Evolutionary conservation across 1,140 invertebrate genomes (phyloP).

Genomic region (Drosophila yakuba): DNA sequence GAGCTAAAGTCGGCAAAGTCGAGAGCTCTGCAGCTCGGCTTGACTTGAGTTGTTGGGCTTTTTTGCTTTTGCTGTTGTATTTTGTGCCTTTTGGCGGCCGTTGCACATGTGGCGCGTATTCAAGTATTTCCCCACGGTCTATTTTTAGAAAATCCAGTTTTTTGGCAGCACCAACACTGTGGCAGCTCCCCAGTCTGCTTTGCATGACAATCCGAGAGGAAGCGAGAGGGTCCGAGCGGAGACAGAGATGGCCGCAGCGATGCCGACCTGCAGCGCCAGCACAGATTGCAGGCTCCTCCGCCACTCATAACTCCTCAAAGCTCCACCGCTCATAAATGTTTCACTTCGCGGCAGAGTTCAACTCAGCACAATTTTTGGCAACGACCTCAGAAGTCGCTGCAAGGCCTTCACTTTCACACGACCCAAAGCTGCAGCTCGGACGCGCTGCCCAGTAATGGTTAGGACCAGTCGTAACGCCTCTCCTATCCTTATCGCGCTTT

Average conservation of each 20-base stretch:
- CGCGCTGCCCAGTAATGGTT: constrained; percentile 38
- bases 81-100: constrained; percentile 65
- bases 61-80: constrained; percentile 24
- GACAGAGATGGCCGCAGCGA: constrained; percentile 11
- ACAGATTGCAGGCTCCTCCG: constrained; percentile 28
- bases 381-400: constrained; percentile 46
- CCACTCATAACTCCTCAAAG: constrained; percentile 47
- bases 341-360: constrained; percentile 27
- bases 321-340: constrained; percentile 55
- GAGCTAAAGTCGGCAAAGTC: background rate
- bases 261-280: constrained; percentile 14
- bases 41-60: constrained; percentile 41
- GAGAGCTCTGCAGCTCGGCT: constrained; percentile 9
- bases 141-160: constrained; percentile 84
- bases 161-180: constrained; percentile 58
- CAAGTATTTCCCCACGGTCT: constrained; percentile 82
- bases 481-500: constrained; percentile 8
- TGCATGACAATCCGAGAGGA: constrained; percentile 49
- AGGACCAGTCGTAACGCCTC: constrained; percentile 26
- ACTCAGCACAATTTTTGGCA: constrained; percentile 29
- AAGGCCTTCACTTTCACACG: constrained; percentile 76
- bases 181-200: constrained; percentile 48
- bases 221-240: constrained; percentile 2
- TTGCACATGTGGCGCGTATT: constrained; percentile 80
- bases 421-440: background rate